Evolutionary conservation across 1,140 invertebrate genomes (phyloP), one percentile per base, ranked within the genome.

Genomic region (Protaetia brevitarsis): DNA sequence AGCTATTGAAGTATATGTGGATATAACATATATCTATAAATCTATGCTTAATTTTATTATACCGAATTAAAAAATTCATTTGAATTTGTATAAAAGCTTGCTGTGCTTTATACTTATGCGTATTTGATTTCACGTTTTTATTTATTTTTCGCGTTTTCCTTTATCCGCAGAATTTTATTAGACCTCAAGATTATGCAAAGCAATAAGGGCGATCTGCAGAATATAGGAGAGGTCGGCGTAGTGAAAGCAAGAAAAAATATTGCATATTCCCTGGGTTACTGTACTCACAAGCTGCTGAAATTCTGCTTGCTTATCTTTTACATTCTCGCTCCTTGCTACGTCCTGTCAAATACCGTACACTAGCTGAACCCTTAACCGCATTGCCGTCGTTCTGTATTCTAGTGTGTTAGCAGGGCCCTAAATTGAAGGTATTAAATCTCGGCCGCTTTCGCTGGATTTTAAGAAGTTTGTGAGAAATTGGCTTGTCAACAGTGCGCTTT

Each of bases 401-500:
- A 36, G 58, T 67, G 66, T 67, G 41, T 16, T 51, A 62, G 61
- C 66, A 57, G 45, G 62, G 66, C 63, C 62, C 62, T 58, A 68
- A 68, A 68, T 68, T 68, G 67, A 64, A 63, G 45, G 67, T 66
- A 68, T 68, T 65, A 68, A 68, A 68, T 68, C 67, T 68, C 60
- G 23, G 62, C 30, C 29, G 63, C 67, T 62, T 58, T 28, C 63
- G 56, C 57, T 30, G 62, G 63, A 65, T 68, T 68, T 68, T 60
- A 68, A 65, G 63, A 60, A 65, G 63, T 68, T 51, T 37, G 41
- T 65, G 67, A 68, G 67, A 68, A 68, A 68, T 68, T 68, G 67
- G 63, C 67, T 65, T 68, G 67, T 68, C 67, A 68, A 64, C 62
- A 58, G 6, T 57, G 57, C 63, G 58, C 61, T 57, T 64, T 28